Base-by-base conservation (phyloP, 1,140 invertebrate genomes). In the Drosophila arizonae region DNA sequence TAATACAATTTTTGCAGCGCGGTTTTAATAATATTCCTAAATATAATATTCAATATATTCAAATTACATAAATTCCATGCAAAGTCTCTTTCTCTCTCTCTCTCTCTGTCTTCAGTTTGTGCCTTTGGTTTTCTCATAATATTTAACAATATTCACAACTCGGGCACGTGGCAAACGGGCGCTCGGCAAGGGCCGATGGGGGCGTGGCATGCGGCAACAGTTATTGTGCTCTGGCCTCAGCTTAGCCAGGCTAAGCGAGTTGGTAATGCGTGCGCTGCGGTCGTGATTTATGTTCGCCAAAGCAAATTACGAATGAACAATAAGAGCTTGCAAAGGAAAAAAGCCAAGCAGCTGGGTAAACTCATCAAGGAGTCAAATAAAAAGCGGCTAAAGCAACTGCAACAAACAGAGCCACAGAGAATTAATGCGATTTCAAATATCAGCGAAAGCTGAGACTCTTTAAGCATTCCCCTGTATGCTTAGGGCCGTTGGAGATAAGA, bases 1-100 rank as follows among this genome's bases (percentile, higher is more conserved):
- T 52, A 60, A 77, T 73, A 65, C 57, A 70, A 69, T 55, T 60
- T 69, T 24, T 48, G 33, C 48, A 62, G 39, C 43, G 67, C 26
- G 36, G 41, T 86, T 81, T 80, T 77, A 85, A 75, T 81, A 86
- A 77, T 78, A 86, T 75, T 58, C 64, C 76, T 70, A 52, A 86
- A 72, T 78, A 87, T 78, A 72, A 86, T 82, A 82, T 86, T 87
- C 81, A 87, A 86, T 86, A 87, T 74, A 70, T 70, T 70, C 28
- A 64, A 70, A 74, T 64, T 74, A 64, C 58, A 60, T 66, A 70
- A 70, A 74, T 70, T 74, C 58, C 46, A 52, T 3, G 30, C 17
- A 15, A 61, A 51, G 50, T 62, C 21, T 4, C 41, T 43, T n/a
- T 43, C 41, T 43, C 39, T n/a, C 10, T n/a, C n/a, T 45, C n/a